Base-by-base conservation (phyloP, 1,140 invertebrate genomes). In the Saccostrea glomerata region DNA sequence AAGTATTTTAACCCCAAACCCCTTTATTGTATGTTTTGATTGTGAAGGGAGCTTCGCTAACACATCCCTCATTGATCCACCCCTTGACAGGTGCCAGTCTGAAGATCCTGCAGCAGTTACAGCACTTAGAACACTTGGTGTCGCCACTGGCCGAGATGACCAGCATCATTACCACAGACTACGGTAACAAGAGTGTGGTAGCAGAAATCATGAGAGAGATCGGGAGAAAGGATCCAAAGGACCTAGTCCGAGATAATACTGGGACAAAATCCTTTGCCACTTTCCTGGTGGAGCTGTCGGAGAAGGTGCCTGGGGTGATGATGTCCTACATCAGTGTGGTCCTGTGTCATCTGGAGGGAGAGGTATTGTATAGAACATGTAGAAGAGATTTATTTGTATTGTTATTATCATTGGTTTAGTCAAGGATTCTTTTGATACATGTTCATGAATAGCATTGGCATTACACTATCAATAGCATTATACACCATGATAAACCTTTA, bases 161-260 rank as follows among this genome's bases (percentile, higher is more conserved):
- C 2, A 95, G 96, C 11, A 95, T 97, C 54, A 96, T 97, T 93
- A 96, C 96, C 4, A 96, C 95, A 88, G 95, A 96, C 70, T 97
- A 96, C 94, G 96, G 96, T 7, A 96, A 96, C 88, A 96, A 96
- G 85, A 96, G 96, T 89, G 96, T 97, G 90, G 96, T 97, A 60
- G 96, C 96, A 90, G 97, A 97, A 93, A 96, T 98, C 93, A 96
- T 97, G 63, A 96, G 96, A 91, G 97, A 98, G 95, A 96, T 97
- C 87, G 96, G 96, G 25, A 95, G 96, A 91, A 95, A 96, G 4
- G 95, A 96, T 95, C 66, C 95, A 85, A 86, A 95, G 90, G 91
- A 96, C 93, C 86, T 96, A 90, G 91, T 95, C 23, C 95, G 94
- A 60, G 96, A 94, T 94, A 96, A 91, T 92, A 94, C 96, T 4